phyloP scores from a whole-genome alignment of 1,140 invertebrate genomes.

The Arctopsyche grandis region DNA sequence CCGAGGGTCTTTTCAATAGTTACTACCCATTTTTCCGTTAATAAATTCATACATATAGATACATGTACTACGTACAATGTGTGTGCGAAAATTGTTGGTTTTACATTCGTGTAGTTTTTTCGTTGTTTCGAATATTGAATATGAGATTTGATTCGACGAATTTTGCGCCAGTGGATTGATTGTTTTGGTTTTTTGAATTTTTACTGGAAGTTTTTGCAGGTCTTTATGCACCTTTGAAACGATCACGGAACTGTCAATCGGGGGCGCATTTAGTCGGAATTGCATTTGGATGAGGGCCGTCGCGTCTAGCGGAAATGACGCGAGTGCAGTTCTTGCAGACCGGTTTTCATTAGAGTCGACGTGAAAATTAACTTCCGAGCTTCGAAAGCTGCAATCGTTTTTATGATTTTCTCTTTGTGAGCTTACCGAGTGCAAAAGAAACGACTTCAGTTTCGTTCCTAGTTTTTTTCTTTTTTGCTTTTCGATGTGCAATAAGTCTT shows the following conservation, averaged over 20 bases:
- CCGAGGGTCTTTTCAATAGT: background rate
- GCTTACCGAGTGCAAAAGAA: too few relatives aligned
- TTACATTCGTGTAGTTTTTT: background rate
- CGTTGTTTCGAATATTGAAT: too few relatives aligned
- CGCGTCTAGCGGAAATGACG: slow-evolving; percentile 27
- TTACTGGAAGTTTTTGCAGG: background rate
- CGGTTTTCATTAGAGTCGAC: slow-evolving; percentile 9
- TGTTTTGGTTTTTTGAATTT: background rate
- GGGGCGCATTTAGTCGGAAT: slow-evolving; percentile 9
- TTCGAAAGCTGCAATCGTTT: background rate
- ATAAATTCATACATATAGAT: background rate
- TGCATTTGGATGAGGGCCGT: slow-evolving; percentile 23
- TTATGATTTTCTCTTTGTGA: background rate
- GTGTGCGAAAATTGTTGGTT: background rate
- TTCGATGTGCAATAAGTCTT: too few relatives aligned
- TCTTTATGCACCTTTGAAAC: background rate
- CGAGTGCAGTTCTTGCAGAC: slow-evolving; percentile 31
- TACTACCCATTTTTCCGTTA: background rate
- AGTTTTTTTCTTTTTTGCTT: too few relatives aligned
- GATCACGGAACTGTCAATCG: background rate
- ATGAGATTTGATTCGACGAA: too few relatives aligned
- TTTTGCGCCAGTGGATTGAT: background rate
- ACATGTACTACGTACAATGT: background rate
- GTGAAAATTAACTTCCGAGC: slow-evolving; percentile 38
- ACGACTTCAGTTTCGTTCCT: too few relatives aligned